Evolutionary conservation across 2,113 vertebrate genomes (phyloP).

Genomic region (Solea solea): DNA sequence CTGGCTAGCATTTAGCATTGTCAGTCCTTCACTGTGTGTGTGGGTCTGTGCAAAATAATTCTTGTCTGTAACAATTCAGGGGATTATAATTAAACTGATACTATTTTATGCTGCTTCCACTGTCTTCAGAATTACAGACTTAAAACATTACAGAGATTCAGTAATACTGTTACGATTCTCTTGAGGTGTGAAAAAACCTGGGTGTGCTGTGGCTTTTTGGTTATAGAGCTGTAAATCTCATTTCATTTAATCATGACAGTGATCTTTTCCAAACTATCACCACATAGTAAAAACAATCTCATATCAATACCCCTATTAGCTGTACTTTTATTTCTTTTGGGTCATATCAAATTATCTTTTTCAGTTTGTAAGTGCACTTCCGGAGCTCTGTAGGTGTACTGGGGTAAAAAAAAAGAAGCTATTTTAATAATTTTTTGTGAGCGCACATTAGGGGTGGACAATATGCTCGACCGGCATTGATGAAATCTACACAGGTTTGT

Average conservation of each 20-base stretch:
- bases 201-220: background rate
- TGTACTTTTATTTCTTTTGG: background rate
- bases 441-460: background rate
- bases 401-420: background rate
- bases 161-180: background rate
- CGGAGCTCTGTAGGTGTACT: background rate
- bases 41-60: background rate
- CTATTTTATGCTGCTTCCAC: background rate
- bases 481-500: background rate
- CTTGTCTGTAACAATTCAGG: constrained; percentile 17
- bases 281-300: background rate
- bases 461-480: no score
- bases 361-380: background rate
- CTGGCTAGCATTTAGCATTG: constrained; percentile 60
- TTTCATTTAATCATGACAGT: background rate
- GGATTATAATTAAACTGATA: constrained; percentile 11
- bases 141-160: background rate
- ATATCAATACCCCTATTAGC: background rate
- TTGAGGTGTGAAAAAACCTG: background rate
- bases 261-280: background rate
- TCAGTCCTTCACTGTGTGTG: constrained; percentile 9
- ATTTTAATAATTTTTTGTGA: background rate
- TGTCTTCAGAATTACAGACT: background rate
- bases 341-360: background rate
- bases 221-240: background rate